A percentile compares a stretch with the other conserved stretches of the same genome.
Conservation (phyloP, 2,113 vertebrate genomes). For the Cynocephalus volans region DNA sequence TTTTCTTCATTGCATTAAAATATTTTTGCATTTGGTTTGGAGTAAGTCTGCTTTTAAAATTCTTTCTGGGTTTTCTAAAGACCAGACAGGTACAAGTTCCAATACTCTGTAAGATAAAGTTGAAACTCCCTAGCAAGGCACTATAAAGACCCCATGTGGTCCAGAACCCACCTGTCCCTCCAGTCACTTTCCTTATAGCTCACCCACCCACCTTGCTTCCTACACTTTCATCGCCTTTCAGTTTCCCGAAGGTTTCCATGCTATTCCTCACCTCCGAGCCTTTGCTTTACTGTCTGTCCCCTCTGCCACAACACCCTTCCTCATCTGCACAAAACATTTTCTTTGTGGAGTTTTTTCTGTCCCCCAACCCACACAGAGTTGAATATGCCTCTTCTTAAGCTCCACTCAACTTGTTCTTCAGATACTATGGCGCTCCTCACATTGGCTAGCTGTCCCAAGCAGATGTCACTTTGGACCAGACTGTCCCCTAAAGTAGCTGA, state of each 20-base stretch:
- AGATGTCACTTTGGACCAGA: background rate
- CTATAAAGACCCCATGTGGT: background rate
- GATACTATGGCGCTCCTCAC: background rate
- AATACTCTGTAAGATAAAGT: background rate
- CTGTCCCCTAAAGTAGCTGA: background rate
- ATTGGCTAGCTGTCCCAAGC: background rate
- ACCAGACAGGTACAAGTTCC: background rate
- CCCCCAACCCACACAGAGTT: background rate
- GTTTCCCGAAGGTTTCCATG: background rate
- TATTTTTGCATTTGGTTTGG: background rate
- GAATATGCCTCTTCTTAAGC: background rate
- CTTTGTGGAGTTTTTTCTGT: background rate
- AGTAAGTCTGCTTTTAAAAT: background rate
- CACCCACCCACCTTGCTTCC: background rate
- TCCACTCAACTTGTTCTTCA: background rate
- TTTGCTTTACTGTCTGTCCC: background rate
- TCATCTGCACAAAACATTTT: background rate
- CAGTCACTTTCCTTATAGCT: background rate
- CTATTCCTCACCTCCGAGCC: background rate
- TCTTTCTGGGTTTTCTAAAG: conserved; percentile 6
- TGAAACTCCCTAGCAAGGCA: background rate
- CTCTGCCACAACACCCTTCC: background rate
- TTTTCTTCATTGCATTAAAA: background rate
- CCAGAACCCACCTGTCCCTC: background rate
- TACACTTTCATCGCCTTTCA: background rate